Base-by-base conservation (phyloP, 2,113 vertebrate genomes). In the Gnathonemus longibarbis region DNA sequence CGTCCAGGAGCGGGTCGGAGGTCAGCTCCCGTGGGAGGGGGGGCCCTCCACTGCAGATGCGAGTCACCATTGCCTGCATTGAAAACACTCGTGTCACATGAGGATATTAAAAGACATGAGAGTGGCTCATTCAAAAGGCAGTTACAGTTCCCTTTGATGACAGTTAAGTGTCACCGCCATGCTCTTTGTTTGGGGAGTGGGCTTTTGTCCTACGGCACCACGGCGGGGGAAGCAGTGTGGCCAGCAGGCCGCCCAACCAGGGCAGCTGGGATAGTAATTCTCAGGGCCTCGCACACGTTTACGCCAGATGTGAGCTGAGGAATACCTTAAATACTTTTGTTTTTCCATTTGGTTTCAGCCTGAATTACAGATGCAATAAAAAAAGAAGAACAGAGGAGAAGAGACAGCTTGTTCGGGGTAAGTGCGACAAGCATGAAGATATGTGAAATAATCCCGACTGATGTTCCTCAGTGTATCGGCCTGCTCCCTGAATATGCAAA, bases 1-100 rank as follows among this genome's bases (percentile, higher is more conserved):
- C 94, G 91, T 91, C 93, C 92, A 91, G 92, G 92, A 93, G 91
- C 89, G 92, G 92, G 93, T 93, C 93, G 95, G 94, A 92, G 91
- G 93, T 56, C 49, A 10, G 77, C 0, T 13, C 83, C 11, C 13
- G 17, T 9, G 13, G 3, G 13, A 2, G 6, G 74, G 83, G 83
- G 17, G 45, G 21, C 2, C 3, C 39, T 48, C 39, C 19, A 8
- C 17, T 1, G 9, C 45, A 84, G 83, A 6, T 19, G 35, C 74
- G 1, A 27, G n/a, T 13, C 62, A 2, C 35, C 15, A 42, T 80
- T 80, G 42, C 35, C 62, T 31, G 10, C 62, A 70, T 4, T 62
- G 7, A n/a, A 62, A 62, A 74, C 27, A 31, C 27, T 5, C 3
- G 27, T 74, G 13, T 19, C 13, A 7, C 13, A 19, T 7, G 74